Evolutionary conservation across 2,797 vertebrate species (phyloP).

Genomic region (Acipenser oxyrinchus): DNA sequence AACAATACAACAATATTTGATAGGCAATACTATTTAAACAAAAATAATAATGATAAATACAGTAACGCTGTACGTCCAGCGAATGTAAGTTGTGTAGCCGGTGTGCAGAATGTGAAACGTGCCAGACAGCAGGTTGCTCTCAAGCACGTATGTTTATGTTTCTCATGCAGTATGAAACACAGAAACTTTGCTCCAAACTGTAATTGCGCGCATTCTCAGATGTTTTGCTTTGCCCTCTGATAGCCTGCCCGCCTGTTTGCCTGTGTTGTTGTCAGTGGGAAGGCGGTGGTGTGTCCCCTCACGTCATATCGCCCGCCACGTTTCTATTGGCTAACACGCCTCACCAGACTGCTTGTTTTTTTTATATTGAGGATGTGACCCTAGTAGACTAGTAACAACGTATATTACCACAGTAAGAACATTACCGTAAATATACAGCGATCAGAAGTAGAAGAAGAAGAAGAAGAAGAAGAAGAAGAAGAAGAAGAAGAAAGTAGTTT

Average conservation of each 20-base stretch:
- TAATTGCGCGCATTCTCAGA: too few species aligned
- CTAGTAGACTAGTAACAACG: slow-evolving; percentile 28
- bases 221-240: too few species aligned
- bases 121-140: neutral
- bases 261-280: slow-evolving; percentile 27
- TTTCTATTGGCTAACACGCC: slow-evolving; percentile 72
- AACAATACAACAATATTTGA: neutral
- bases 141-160: too few species aligned
- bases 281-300: slow-evolving; percentile 62
- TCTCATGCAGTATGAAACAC: too few species aligned
- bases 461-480: too few species aligned
- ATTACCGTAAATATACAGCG: neutral
- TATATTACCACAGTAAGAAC: neutral
- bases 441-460: neutral
- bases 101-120: neutral
- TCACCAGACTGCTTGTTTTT: slow-evolving; percentile 84
- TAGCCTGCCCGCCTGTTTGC: slow-evolving; percentile 14
- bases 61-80: neutral
- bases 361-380: slow-evolving; percentile 41
- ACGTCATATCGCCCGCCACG: slow-evolving; percentile 84
- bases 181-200: too few species aligned
- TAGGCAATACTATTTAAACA: neutral
- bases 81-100: neutral
- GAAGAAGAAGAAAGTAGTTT: neutral
- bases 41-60: neutral